Evolutionary conservation across 2,797 vertebrate genomes (phyloP), one percentile per base, ranked within the genome.

Genomic region (Scarus forsteni): DNA sequence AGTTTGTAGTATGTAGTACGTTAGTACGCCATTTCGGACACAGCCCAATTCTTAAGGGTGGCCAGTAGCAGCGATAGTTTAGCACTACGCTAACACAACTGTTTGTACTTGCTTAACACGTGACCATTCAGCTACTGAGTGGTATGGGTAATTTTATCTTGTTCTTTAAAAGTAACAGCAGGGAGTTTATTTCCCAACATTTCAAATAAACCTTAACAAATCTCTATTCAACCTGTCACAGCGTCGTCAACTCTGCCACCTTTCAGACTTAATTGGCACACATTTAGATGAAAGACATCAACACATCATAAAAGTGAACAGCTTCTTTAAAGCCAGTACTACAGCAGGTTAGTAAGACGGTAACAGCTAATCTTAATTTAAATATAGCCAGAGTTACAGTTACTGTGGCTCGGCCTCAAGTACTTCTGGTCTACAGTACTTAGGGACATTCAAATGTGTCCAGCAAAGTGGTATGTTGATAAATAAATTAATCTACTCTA

Each of bases 361-460:
- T 79, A 42, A 68, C 64, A 73, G 56, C 27, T 68, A 58, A 60
- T 58, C 65, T 73, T 77, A 80, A 81, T 66, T 80, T n/a, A 77
- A 65, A 85, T 60, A 75, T 43, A 68, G 59, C 66, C 65, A 77
- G 48, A 71, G 58, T 63, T 60, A 66, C 52, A 84, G 66, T 68
- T 66, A 77, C 72, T 85, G 75, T 65, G 76, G 66, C 83, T 71
- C 79, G 81, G 85, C 85, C 79, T 86, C 77, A 74, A 45, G 60
- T 79, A 75, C 45, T 48, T 71, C 58, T 56, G 75, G 72, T 73
- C 62, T 87, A 90, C 92, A 91, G 91, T 88, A 91, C 88, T 85
- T 81, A 59, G 44, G 70, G 71, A 89, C 75, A 81, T 74, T 80
- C 40, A 77, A 45, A 67, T 0, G n/a, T 84, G 69, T 84, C 82